A percentile compares a stretch with the other conserved stretches of the same genome.
Evolutionary conservation across 2,888 invertebrate genomes (phyloP).

Genomic region (Drosophila recens): DNA sequence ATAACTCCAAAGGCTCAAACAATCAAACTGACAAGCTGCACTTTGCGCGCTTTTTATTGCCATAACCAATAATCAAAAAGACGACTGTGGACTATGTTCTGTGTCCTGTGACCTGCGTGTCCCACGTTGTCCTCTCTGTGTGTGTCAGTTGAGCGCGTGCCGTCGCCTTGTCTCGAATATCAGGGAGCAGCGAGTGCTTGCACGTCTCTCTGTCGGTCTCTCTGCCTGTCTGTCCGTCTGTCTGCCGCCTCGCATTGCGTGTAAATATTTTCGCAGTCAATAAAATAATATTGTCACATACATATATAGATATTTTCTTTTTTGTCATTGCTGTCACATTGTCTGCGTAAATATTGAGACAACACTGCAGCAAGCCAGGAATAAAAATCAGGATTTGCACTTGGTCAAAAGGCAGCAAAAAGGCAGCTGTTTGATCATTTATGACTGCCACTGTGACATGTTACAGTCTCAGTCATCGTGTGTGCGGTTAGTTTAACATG

Average conservation of each 20-base stretch:
- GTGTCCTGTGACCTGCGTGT: slow-evolving; percentile 23
- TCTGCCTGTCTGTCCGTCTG: slow-evolving; percentile 8
- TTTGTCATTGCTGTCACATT: slow-evolving; percentile 35
- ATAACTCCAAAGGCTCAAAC: slow-evolving; percentile 3
- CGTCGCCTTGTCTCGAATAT: slow-evolving; percentile 48
- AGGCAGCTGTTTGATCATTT: slow-evolving; percentile 46
- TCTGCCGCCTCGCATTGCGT: slow-evolving; percentile 62
- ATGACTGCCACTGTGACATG: slow-evolving; percentile 42
- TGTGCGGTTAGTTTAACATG: slow-evolving; percentile 64
- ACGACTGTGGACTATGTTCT: slow-evolving; percentile 27
- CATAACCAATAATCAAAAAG: slow-evolving; percentile 57
- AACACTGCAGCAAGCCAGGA: slow-evolving; percentile 67
- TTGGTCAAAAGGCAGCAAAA: slow-evolving; percentile 58
- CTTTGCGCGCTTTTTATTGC: slow-evolving; percentile 57
- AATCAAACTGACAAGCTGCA: slow-evolving; percentile 6
- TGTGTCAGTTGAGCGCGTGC: slow-evolving; percentile 51
- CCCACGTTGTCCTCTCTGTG: slow-evolving; percentile 12
- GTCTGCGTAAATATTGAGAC: slow-evolving; percentile 73
- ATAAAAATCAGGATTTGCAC: slow-evolving; percentile 70
- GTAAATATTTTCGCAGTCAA: slow-evolving; percentile 82
- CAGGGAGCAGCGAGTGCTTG: slow-evolving; percentile 23
- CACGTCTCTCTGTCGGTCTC: slow-evolving; percentile 47
- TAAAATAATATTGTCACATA: slow-evolving; percentile 81
- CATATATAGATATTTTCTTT: slow-evolving; percentile 16
- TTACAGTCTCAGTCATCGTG: slow-evolving; percentile 8